A percentile compares a stretch with the other conserved stretches of the same genome.
phyloP scores from a whole-genome alignment of 2,113 vertebrate species.

The Acrocephalus arundinaceus region DNA sequence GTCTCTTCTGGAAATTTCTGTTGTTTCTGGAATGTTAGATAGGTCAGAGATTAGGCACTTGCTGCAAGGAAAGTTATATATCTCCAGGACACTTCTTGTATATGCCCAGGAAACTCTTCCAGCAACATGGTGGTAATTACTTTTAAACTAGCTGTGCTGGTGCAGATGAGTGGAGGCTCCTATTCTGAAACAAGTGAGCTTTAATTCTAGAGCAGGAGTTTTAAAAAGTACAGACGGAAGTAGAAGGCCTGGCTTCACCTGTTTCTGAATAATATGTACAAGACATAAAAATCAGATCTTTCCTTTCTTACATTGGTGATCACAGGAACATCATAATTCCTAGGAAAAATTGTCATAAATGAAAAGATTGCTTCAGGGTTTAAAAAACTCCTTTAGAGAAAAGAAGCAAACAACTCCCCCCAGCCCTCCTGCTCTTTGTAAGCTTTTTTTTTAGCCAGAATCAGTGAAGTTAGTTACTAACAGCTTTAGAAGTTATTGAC shows the following conservation, averaged over 20 bases:
- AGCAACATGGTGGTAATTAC: not conserved
- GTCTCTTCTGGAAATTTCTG: not conserved
- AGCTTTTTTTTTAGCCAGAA: not conserved
- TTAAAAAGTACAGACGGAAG: not conserved
- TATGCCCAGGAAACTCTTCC: not conserved
- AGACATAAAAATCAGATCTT: not conserved
- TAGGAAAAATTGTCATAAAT: not conserved
- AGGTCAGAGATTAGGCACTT: not conserved
- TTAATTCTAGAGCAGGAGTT: not conserved
- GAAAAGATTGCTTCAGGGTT: not conserved
- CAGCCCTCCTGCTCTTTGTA: not conserved
- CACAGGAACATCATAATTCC: not conserved
- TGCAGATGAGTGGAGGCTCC: not conserved
- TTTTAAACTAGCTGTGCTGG: not conserved
- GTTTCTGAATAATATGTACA: not conserved
- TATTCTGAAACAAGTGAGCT: not conserved
- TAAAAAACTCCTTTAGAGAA: not conserved
- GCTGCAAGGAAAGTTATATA: not conserved
- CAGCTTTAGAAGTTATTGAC: not conserved
- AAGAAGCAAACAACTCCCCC: not conserved
- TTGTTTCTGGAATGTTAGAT: slow-evolving; percentile 11
- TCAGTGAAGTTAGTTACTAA: not conserved
- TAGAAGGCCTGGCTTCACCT: not conserved
- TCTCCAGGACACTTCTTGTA: not conserved
- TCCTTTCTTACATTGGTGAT: not conserved